Conservation (phyloP, 2,888 invertebrate genomes). For the Shargacucullia verbasci region DNA sequence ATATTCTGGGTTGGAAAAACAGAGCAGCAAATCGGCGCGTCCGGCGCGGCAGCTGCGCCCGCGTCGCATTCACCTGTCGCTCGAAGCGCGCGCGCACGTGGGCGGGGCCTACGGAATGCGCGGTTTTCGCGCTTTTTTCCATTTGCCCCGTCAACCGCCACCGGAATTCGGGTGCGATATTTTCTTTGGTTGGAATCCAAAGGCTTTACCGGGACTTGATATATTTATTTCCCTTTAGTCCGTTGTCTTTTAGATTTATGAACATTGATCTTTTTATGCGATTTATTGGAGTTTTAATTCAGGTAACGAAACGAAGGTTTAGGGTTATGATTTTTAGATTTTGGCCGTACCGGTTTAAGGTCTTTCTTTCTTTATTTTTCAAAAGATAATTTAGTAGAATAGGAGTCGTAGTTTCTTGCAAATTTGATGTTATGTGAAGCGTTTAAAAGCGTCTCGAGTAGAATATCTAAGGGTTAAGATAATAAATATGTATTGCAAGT, state of each 20-base stretch:
- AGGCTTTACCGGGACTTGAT: conserved; percentile 82
- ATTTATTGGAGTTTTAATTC: conserved; percentile 79
- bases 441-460: conserved; percentile 41
- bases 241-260: conserved; percentile 77
- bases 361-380: conserved; percentile 6
- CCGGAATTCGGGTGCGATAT: conserved; percentile 89
- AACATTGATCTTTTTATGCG: conserved; percentile 68
- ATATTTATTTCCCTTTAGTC: conserved; percentile 77
- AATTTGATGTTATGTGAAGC: conserved; percentile 52
- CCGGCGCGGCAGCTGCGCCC: conserved; percentile 74
- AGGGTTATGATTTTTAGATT: conserved; percentile 46
- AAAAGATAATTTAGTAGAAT: conserved; percentile 15
- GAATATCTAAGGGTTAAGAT: conserved; percentile 27
- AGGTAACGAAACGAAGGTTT: conserved; percentile 67
- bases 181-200: conserved; percentile 85
- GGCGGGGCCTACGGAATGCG: conserved; percentile 80
- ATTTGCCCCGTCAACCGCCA: conserved; percentile 78
- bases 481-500: conserved; percentile 42
- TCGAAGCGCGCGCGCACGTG: conserved; percentile 78
- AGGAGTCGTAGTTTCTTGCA: conserved; percentile 11
- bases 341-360: conserved; percentile 1
- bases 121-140: conserved; percentile 81
- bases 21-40: conserved; percentile 79
- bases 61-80: conserved; percentile 86
- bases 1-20: conserved; percentile 77